Percentiles rank a stretch among this genome's conserved stretches.
Evolutionary conservation across 2,888 invertebrate genomes (phyloP).

Genomic region (Cosmorhoe ocellata): DNA sequence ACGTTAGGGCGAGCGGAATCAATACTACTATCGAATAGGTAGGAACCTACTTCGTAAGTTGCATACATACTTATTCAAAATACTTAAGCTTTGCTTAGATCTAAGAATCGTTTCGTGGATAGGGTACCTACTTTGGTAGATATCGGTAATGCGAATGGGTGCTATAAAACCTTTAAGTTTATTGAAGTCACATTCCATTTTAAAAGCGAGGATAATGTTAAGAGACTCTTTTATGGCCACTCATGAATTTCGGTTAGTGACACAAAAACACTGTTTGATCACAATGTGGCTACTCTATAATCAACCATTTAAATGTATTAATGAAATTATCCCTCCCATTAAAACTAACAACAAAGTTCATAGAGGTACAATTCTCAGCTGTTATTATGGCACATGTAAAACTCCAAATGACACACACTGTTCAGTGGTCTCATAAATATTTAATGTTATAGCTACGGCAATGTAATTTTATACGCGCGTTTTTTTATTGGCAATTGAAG

Average conservation of each 20-base stretch:
- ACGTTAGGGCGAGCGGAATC: not conserved
- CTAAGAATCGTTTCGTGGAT: too few species aligned
- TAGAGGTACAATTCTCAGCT: conserved; percentile 11
- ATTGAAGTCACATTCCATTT: conserved; percentile 6
- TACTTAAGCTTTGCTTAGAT: too few species aligned
- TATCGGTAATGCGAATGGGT: not conserved
- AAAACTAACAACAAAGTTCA: conserved; percentile 24
- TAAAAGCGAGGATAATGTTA: conserved; percentile 10
- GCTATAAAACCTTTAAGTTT: not conserved
- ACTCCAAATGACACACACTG: too few species aligned
- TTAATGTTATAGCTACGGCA: too few species aligned
- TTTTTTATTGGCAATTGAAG: too few species aligned
- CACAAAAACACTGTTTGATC: conserved; percentile 18
- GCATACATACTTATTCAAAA: too few species aligned
- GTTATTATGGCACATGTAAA: not conserved
- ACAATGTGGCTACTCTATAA: conserved; percentile 22
- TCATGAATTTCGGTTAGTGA: conserved; percentile 24
- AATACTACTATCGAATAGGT: too few species aligned
- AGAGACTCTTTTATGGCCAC: conserved; percentile 13
- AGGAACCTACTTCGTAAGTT: too few species aligned
- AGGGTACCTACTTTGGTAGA: too few species aligned
- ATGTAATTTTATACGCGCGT: too few species aligned
- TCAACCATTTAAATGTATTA: conserved; percentile 31
- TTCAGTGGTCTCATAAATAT: too few species aligned
- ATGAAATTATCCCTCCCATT: conserved; percentile 24